Evolutionary conservation across 2,888 invertebrate species (phyloP).

Genomic region (Nymphalis urticae): DNA sequence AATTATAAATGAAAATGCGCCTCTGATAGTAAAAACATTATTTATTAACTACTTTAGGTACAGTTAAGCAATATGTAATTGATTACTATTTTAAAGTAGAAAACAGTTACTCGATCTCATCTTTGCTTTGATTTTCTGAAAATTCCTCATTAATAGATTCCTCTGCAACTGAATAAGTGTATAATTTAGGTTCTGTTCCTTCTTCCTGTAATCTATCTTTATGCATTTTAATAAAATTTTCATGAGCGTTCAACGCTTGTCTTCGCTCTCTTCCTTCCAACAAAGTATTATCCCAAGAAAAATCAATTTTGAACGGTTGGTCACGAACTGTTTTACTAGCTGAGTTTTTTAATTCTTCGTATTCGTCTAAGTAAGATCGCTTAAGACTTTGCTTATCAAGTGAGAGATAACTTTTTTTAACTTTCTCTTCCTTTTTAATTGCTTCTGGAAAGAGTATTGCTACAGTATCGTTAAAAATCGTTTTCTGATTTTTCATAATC

Average conservation of each 20-base stretch:
- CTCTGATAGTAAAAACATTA: too few relatives aligned
- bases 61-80: neutral
- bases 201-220: conserved; percentile 58
- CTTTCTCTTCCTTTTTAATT: conserved; percentile 69
- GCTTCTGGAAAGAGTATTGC: conserved; percentile 83
- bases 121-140: conserved; percentile 2
- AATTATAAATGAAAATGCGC: too few relatives aligned
- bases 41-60: too few relatives aligned
- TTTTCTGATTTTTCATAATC: conserved; percentile 80
- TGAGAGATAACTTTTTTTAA: conserved; percentile 68
- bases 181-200: conserved; percentile 18
- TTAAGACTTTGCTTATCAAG: conserved; percentile 66
- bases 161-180: conserved; percentile 1
- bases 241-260: conserved; percentile 67
- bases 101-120: conserved; percentile 3
- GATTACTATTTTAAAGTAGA: neutral
- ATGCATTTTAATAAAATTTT: conserved; percentile 61
- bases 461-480: conserved; percentile 85
- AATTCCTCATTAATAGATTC: conserved; percentile 14
- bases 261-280: conserved; percentile 76
- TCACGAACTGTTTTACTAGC: conserved; percentile 66
- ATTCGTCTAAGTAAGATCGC: conserved; percentile 64
- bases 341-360: conserved; percentile 52
- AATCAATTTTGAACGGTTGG: conserved; percentile 74
- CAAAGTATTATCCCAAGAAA: conserved; percentile 81